Evolutionary conservation across 2,797 vertebrate genomes (phyloP).

Genomic region (Furcifer pardalis): DNA sequence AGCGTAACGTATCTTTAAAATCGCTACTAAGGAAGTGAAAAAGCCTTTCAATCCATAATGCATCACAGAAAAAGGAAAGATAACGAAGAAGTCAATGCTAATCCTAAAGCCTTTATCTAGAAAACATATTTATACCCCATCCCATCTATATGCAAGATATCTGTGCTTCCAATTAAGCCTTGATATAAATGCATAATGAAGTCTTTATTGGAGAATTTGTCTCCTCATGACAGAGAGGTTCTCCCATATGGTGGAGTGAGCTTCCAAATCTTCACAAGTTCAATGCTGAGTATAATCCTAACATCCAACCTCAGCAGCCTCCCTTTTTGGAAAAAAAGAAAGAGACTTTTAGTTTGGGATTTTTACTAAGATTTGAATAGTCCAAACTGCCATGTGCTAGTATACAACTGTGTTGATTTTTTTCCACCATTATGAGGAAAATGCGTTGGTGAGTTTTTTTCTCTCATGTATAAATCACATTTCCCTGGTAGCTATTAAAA

Average conservation of each 20-base stretch:
- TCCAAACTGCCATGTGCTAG: background rate
- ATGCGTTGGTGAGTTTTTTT: background rate
- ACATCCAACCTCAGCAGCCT: background rate
- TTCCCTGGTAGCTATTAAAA: background rate
- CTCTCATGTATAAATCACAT: background rate
- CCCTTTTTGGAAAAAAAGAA: background rate
- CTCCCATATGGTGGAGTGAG: background rate
- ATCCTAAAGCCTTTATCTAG: background rate
- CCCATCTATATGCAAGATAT: background rate
- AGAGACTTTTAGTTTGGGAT: background rate
- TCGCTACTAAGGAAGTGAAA: background rate
- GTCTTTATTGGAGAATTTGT: background rate
- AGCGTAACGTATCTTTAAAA: background rate
- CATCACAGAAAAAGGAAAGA: background rate
- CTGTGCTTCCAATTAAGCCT: background rate
- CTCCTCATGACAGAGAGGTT: background rate
- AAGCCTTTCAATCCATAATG: constrained; percentile 9
- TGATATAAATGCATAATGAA: background rate
- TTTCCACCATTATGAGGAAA: no score
- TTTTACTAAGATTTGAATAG: background rate
- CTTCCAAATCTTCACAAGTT: background rate
- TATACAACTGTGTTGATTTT: background rate
- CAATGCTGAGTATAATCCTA: background rate
- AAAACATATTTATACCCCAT: background rate
- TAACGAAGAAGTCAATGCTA: background rate